Evolutionary conservation across 2,113 vertebrate genomes (phyloP), one percentile per base, ranked within the genome.

Genomic region (Butastur rufipennis): DNA sequence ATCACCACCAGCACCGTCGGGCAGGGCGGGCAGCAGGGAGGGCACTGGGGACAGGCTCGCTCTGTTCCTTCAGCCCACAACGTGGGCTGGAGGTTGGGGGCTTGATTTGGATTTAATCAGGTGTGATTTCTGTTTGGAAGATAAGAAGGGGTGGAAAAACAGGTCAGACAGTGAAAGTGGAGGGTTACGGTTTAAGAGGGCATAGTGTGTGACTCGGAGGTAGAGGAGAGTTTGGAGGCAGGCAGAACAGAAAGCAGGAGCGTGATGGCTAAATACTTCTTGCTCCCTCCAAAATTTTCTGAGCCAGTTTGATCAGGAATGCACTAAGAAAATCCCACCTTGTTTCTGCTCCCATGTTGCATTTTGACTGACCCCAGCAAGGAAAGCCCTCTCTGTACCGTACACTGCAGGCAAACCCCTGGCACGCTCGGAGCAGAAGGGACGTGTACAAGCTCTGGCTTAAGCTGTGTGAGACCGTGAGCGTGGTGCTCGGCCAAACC

Each of bases 1-100:
- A 48, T 20, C 40, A 25, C 48, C 3, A 11, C 29, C 32, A 25
- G 66, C 34, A 8, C 14, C 8, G 2, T 5, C 20, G 0, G 0
- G 32, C 52, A 6, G 1, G 23, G 21, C 1, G 1, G 53, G 40
- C 40, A 87, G 45, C 21, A 74, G n/a, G 42, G 42, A 68, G 53
- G 17, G 23, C 36, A 32, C 1, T 0, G 0, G 17, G 38, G 52
- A 32, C 20, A 61, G 26, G 18, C 25, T 75, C 1, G 2, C 27
- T 77, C 62, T 72, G 36, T 43, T 66, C 34, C 17, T 81, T 92
- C 38, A n/a, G 11, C 23, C 21, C 45, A n/a, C 1, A 0, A 38
- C 2, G 4, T 36, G 38, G 53, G 11, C 36, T 80, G 56, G 52
- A 81, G 16, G 5, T 1, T 40, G 19, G 10, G 25, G 11, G 6